Evolutionary conservation across 2,888 invertebrate genomes (phyloP), one percentile per base, ranked within the genome.

Genomic region (Nineta flava): DNA sequence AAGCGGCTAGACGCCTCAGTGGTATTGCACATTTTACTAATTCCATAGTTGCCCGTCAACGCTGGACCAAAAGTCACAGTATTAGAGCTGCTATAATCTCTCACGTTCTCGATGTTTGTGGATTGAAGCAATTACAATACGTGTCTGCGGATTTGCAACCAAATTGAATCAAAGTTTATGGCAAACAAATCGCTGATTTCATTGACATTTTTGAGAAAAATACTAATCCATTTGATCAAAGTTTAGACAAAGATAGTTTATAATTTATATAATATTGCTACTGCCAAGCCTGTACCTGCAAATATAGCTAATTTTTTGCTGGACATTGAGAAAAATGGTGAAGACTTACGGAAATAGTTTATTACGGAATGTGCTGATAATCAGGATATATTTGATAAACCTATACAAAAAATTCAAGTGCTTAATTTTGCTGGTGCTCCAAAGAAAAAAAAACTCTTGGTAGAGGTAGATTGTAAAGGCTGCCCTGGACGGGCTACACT

Each of bases 271-370:
- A 57, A 58, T 47, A 56, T 57, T 46, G 47, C 55, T 13, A 57
- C 55, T 35, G 52, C 51, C 48, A 54, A 55, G 46, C 48, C 54
- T 26, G 53, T 44, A 10, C 40, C 51, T 38, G 9, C 12, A 47
- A 46, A 57, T 41, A 55, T 60, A 51, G n/a, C 55, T 46, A 51
- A 59, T 55, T 62, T 56, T 49, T 49, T 61, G 47, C 50, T 60
- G 3, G 60, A 59, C 48, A 51, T 60, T 51, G 55, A 52, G 54
- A 51, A 55, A 46, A 53, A 52, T 53, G 54, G 53, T 50, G 48
- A 55, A 2, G 17, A 45, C 16, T 51, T 51, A 32, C 42, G 48
- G 32, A 49, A 53, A 1, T 49, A 53, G 26, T 55, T 55, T 40
- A 55, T 55, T 19, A 51, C 10, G 47, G 53, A 55, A 52, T 53